Percentiles rank a stretch among this genome's conserved stretches.
Evolutionary conservation across 1,140 invertebrate species (phyloP).

Genomic region (Piezodorus guildinii): DNA sequence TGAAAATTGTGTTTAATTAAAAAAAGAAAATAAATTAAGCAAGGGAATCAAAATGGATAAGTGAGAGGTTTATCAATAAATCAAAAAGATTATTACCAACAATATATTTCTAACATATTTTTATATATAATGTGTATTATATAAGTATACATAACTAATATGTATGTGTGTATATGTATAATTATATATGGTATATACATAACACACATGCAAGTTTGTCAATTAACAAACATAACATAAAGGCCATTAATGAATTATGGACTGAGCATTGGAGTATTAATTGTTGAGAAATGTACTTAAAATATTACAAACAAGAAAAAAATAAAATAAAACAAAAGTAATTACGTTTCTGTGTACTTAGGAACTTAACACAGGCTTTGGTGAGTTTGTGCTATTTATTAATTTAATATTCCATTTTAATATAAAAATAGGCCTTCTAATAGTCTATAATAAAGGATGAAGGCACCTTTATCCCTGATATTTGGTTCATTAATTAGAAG

Average conservation of each 20-base stretch:
- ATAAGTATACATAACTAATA: neutral
- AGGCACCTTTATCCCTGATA: conserved; percentile 14
- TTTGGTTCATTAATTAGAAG: conserved; percentile 12
- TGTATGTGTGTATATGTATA: neutral
- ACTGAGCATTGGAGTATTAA: conserved; percentile 15
- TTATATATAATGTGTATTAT: neutral
- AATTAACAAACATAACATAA: neutral
- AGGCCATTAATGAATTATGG: neutral
- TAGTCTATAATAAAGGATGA: neutral
- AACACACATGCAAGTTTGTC: no score
- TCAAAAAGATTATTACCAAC: neutral
- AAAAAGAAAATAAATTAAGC: neutral
- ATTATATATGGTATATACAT: neutral
- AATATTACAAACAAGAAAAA: neutral
- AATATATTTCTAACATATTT: conserved; percentile 11
- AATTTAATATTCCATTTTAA: neutral
- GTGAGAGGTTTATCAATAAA: neutral
- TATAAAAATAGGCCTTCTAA: conserved; percentile 1
- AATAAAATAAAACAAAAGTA: neutral
- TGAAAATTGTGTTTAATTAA: neutral
- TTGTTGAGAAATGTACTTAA: conserved; percentile 6
- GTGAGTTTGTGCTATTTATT: conserved; percentile 11
- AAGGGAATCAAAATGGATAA: neutral
- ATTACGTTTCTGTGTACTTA: conserved; percentile 11
- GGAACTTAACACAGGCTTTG: conserved; percentile 17